A percentile compares a stretch with the other conserved stretches of the same genome.
Conservation (phyloP, 2,797 vertebrate species). For the Urophycis tenuis region DNA sequence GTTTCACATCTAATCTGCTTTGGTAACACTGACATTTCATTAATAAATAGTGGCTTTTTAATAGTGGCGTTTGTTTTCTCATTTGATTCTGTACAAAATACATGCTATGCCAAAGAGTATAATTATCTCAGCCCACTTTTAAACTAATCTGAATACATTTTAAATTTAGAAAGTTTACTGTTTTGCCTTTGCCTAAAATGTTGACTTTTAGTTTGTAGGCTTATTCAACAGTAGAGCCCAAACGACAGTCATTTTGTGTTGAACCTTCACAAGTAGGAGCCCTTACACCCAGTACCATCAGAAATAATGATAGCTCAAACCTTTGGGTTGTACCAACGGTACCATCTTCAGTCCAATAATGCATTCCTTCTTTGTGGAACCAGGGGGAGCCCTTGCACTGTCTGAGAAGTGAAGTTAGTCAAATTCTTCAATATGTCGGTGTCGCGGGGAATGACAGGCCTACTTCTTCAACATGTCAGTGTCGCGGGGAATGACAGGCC, state of each 20-base stretch:
- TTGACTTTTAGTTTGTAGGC: too few relatives aligned
- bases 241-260: not conserved
- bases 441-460: not conserved
- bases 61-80: not conserved
- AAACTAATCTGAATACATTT: too few relatives aligned
- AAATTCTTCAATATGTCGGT: not conserved
- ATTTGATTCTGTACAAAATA: not conserved
- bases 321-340: not conserved
- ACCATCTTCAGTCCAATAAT: not conserved
- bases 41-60: not conserved
- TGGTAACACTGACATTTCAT: not conserved
- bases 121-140: not conserved
- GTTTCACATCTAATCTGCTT: not conserved
- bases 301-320: not conserved
- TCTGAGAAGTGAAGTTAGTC: not conserved
- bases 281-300: not conserved
- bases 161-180: not conserved
- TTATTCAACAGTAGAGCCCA: not conserved
- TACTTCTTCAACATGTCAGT: not conserved
- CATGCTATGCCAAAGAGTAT: not conserved
- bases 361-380: slow-evolving; percentile 21
- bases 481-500: not conserved
- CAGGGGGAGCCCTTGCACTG: slow-evolving; percentile 49
- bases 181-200: not conserved
- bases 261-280: too few relatives aligned